Base-by-base conservation (phyloP, 2,888 invertebrate species). In the Meghimatium bilineatum region DNA sequence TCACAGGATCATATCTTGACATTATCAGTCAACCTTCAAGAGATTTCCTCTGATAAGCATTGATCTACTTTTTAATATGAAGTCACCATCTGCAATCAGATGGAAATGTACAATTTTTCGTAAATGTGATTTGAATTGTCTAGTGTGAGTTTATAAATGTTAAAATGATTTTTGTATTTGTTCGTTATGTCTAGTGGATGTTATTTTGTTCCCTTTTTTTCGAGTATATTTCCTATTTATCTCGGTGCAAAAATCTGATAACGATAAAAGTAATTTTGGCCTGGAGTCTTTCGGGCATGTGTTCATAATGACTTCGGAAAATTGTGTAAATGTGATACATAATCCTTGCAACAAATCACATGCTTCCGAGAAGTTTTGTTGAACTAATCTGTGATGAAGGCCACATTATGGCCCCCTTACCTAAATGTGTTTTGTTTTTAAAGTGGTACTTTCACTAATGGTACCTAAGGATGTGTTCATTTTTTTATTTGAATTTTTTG, bases 381-480 rank as follows among this genome's bases (percentile, higher is more conserved):
- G 36, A 69, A 69, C 36, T 23, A 69, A 69, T 26, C 69, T 69
- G 67, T 67, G 69, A 69, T 69, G 69, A 36, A 8, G 69, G 69
- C 69, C 36, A 26, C 34, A 34, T 69, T 69, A 23, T 26, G 69
- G 36, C 69, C 12, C 69, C 20, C 23, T 3, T 10, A 26, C 36
- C 29, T 36, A 14, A 49, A 26, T 8, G 26, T 2, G 36, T 34
- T 72, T 20, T 72, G 72, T 36, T 44, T 10, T 14, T 12, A 56
- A 56, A 14, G 56, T 56, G 44, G 44, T 71, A 20, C 6, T n/a
- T n/a, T 63, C 1, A 63, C 23, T 2, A 63, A 63, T 63, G 60
- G n/a, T 63, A 63, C n/a, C 26, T n/a, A n/a, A n/a, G 60, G n/a
- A 23, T 63, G 60, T 63, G 26, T 63, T 63, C 60, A 63, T 17